Evolutionary conservation across 2,797 vertebrate genomes (phyloP), one percentile per base, ranked within the genome.

Genomic region (Microchirus variegatus): DNA sequence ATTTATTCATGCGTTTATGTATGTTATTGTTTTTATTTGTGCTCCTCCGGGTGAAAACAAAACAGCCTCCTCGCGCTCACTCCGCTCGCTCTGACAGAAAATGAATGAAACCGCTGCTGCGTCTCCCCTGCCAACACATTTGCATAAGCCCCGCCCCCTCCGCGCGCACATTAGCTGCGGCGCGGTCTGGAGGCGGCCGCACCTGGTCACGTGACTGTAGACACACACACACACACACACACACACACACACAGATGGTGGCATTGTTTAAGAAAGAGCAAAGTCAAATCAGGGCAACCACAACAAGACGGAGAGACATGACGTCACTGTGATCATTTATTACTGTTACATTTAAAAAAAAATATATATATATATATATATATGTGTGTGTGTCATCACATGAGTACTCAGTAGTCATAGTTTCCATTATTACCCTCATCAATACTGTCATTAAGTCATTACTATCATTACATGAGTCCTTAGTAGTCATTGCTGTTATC

Each of bases 41-140:
- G 31, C 75, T 78, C 75, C 70, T 63, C 78, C 79, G 63, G 73
- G 79, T 70, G 43, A 49, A 10, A 75, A 74, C 70, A 49, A 10
- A 75, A 74, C 70, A 74, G 71, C 72, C 83, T 81, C 64, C n/a
- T n/a, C 59, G 63, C 0, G 48, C 59, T 66, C 67, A 80, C 83
- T 71, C 82, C 53, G 63, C 78, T 67, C 79, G 75, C 69, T 70
- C 63, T 70, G 65, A 62, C 68, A 73, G 79, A 80, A 84, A 86
- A 90, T 92, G 92, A 94, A 93, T 92, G 91, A 89, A 22, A 92
- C 89, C 86, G 81, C 85, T 87, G 73, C 82, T 87, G 73, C 82
- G 87, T 91, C 85, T 90, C 91, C 82, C 88, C 75, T 86, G 89
- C 90, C 90, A 92, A 90, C 80, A 85, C 69, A 89, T 91, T 90